A percentile compares a stretch with the other conserved stretches of the same genome.
Conservation (phyloP, 1,140 invertebrate species). For the Drosophila varians region DNA sequence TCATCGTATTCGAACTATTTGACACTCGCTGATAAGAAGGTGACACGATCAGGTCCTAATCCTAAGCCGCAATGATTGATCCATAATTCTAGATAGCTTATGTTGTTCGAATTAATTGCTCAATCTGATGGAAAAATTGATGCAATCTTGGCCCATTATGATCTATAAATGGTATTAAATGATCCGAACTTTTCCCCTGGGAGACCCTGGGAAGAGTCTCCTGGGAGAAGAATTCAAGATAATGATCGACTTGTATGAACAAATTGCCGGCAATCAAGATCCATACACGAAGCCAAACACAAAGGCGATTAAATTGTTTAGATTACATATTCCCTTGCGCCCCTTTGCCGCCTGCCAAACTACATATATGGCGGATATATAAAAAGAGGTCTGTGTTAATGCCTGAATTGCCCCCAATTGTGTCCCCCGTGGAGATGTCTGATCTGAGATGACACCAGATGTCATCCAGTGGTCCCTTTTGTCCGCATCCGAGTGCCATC, state of each 20-base stretch:
- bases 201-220: constrained; percentile 16
- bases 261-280: constrained; percentile 72
- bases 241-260: constrained; percentile 76
- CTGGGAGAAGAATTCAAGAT: constrained; percentile 67
- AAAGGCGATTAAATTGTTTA: constrained; percentile 47
- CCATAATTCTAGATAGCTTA: not conserved
- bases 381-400: constrained; percentile 32
- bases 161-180: constrained; percentile 58
- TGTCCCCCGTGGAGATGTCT: constrained; percentile 21
- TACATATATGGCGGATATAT: constrained; percentile 42
- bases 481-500: not conserved
- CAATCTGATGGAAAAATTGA: not conserved
- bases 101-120: too few species aligned
- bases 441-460: constrained; percentile 2
- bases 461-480: constrained; percentile 14
- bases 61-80: not conserved
- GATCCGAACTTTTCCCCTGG: too few species aligned
- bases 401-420: constrained; percentile 68
- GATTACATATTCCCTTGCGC: too few species aligned
- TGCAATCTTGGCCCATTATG: not conserved
- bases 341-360: constrained; percentile 3
- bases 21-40: constrained; percentile 34
- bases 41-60: constrained; percentile 1
- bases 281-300: constrained; percentile 15
- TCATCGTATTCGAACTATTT: constrained; percentile 29